Percentiles rank a stretch among this genome's conserved stretches.
These are phyloP conservation scores for Myotis daubentonii DNA, from an alignment of 2,797 vertebrate species.

Conservation along the genomic window DNA sequence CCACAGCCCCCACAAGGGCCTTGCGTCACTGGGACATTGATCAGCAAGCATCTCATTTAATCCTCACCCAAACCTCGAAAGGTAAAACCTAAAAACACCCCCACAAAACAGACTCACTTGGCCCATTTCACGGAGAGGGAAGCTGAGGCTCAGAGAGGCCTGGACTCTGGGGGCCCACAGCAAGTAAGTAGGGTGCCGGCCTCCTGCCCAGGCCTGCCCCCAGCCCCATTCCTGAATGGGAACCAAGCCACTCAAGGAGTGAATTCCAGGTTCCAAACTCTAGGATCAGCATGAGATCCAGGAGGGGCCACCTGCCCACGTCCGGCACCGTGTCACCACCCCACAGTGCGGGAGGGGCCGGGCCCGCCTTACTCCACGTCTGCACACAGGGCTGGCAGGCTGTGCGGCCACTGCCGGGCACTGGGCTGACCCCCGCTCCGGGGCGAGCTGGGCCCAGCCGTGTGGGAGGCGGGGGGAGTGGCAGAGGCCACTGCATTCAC, in stretches of 20 bases:
- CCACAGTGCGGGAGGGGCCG: background rate
- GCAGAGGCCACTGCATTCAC: background rate
- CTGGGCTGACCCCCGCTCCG: background rate
- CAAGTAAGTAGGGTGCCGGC: accelerated
- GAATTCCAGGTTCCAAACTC: background rate
- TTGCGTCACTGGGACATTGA: accelerated
- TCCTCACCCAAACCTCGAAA: background rate
- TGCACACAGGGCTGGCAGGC: background rate
- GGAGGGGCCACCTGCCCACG: background rate
- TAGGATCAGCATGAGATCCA: background rate
- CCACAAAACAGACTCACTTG: background rate
- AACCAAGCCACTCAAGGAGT: background rate
- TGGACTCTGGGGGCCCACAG: background rate
- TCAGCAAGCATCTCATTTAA: background rate
- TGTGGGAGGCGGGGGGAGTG: background rate
- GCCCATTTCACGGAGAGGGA: background rate
- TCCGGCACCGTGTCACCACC: accelerated
- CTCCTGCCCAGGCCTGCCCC: background rate
- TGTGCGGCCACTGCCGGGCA: no score
- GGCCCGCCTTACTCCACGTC: background rate
- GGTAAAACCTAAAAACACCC: background rate
- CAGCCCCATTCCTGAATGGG: background rate
- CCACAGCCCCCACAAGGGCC: background rate
- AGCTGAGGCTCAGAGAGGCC: background rate
- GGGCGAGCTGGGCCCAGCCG: background rate